A percentile compares a stretch with the other conserved stretches of the same genome.
Evolutionary conservation across 2,797 vertebrate species (phyloP).

Genomic region (Salarias fasciatus): DNA sequence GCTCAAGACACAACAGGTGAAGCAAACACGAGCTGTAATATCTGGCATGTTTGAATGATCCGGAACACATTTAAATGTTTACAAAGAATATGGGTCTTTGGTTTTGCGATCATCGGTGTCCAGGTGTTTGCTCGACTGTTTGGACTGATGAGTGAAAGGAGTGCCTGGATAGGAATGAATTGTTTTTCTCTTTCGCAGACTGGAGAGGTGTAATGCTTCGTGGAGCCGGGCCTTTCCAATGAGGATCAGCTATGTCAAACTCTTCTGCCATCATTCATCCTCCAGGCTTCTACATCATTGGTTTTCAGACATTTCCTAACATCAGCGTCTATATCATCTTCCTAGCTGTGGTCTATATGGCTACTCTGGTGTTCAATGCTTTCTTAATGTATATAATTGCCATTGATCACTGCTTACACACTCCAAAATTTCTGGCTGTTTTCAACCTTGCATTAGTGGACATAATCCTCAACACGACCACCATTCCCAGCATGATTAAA

Average conservation of each 20-base stretch:
- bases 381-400: constrained; percentile 67
- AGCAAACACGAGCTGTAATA: background rate
- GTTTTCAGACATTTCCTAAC: constrained; percentile 57
- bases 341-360: constrained; percentile 61
- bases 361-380: constrained; percentile 66
- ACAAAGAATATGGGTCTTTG: too few species aligned
- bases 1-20: background rate
- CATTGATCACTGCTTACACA: constrained; percentile 62
- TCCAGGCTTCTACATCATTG: constrained; percentile 74
- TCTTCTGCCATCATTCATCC: constrained; percentile 66
- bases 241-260: constrained; percentile 58
- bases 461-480: constrained; percentile 60
- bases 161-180: too few species aligned
- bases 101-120: too few species aligned
- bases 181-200: background rate
- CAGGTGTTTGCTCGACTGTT: background rate
- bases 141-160: too few species aligned
- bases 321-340: constrained; percentile 72
- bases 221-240: background rate
- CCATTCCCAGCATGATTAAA: constrained; percentile 76
- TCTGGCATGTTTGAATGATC: too few species aligned
- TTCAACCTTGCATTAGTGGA: constrained; percentile 74
- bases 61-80: too few species aligned
- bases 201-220: background rate
- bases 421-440: constrained; percentile 76